These are phyloP conservation scores for Falco concolor DNA, from an alignment of 2,797 vertebrate species.

Conservation along the genomic window DNA sequence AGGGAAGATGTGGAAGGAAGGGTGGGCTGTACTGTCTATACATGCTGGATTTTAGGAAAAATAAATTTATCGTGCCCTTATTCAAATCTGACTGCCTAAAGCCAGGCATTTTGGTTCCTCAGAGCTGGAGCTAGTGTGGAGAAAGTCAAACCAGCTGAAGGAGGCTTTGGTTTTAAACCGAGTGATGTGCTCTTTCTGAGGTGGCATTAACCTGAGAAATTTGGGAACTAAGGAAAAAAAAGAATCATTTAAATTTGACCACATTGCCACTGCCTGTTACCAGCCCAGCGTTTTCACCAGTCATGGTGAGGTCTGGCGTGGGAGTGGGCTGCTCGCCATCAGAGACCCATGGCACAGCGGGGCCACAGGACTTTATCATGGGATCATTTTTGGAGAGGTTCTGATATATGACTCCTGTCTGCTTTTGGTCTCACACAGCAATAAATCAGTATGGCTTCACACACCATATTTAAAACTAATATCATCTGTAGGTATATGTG, in stretches of 20 bases:
- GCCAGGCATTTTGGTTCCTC: not conserved
- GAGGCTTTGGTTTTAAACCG: not conserved
- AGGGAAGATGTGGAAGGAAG: conserved; percentile 31
- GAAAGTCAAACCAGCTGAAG: not conserved
- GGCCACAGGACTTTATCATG: accelerated
- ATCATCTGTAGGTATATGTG: not conserved
- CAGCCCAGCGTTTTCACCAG: not conserved
- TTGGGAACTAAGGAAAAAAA: not conserved
- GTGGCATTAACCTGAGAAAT: not conserved
- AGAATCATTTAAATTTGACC: not conserved
- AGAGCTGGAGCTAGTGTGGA: not conserved
- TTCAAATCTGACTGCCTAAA: not conserved
- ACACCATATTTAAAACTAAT: accelerated
- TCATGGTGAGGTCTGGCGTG: not conserved
- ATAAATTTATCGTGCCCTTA: not conserved
- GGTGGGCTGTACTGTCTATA: not conserved
- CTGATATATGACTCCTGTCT: accelerated
- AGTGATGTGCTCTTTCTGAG: not conserved
- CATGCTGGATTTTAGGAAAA: not conserved
- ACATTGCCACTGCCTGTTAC: not conserved
- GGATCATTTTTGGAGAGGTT: not conserved
- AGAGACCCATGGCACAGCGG: accelerated
- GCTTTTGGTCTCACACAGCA: not conserved
- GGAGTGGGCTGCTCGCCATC: accelerated
- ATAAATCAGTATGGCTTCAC: accelerated